phyloP scores from a whole-genome alignment of 2,113 vertebrate genomes.

The Scopus umbretta region DNA sequence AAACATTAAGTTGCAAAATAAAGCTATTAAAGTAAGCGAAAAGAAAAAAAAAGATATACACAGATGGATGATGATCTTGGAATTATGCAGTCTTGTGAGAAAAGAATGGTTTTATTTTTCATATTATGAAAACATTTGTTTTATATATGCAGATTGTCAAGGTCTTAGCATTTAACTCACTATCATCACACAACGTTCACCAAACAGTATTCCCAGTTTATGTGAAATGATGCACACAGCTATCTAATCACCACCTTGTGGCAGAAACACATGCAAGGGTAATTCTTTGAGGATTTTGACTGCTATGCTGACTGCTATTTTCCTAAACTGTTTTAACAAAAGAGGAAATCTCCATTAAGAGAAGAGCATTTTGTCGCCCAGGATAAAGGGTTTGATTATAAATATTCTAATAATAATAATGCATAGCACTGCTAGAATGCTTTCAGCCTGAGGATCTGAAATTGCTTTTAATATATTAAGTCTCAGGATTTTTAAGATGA shows the following conservation, averaged over 20 bases:
- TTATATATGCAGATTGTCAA: slow-evolving; percentile 53
- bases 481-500: neutral
- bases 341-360: slow-evolving; percentile 14
- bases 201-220: neutral
- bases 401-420: slow-evolving; percentile 18
- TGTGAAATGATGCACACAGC: neutral
- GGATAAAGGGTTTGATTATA: slow-evolving; percentile 8
- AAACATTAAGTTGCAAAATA: slow-evolving; percentile 79
- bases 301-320: neutral
- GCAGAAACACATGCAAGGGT: neutral
- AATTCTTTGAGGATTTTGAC: neutral
- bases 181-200: neutral
- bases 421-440: neutral
- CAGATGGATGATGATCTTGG: slow-evolving; percentile 72
- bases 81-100: slow-evolving; percentile 67
- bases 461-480: neutral
- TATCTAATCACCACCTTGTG: slow-evolving; percentile 27
- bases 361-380: neutral
- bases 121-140: slow-evolving; percentile 71
- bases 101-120: slow-evolving; percentile 62
- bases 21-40: slow-evolving; percentile 78
- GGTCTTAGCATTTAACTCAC: slow-evolving; percentile 53
- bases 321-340: neutral
- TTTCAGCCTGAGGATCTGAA: slow-evolving; percentile 9
- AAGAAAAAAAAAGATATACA: slow-evolving; percentile 66